A percentile compares a stretch with the other conserved stretches of the same genome.
phyloP scores from a whole-genome alignment of 1,140 invertebrate genomes.

The Listronotus oregonensis region DNA sequence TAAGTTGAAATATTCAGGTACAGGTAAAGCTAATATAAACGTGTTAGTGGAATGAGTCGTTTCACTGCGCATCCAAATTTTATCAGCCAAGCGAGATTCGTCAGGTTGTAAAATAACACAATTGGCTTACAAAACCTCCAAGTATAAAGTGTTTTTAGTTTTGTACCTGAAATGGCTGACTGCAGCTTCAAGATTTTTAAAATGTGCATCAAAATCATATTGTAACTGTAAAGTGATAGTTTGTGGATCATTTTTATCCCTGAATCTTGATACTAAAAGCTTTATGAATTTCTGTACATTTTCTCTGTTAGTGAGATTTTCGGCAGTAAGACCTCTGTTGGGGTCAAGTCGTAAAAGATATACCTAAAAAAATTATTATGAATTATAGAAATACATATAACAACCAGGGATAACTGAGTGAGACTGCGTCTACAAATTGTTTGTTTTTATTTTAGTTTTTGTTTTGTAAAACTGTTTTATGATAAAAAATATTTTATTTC shows the following conservation, averaged over 20 bases:
- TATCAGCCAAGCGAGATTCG: too few species aligned
- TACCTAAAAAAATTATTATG: constrained; percentile 50
- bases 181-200: constrained; percentile 3
- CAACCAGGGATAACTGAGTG: too few species aligned
- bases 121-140: not conserved
- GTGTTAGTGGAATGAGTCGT: too few species aligned
- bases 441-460: too few species aligned
- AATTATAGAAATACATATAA: too few species aligned
- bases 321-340: constrained; percentile 56
- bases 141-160: not conserved
- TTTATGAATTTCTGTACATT: constrained; percentile 59
- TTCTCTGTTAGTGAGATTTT: constrained; percentile 55
- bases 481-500: too few species aligned
- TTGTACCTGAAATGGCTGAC: constrained; percentile 6
- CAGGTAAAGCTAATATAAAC: too few species aligned
- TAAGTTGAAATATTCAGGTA: too few species aligned
- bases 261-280: constrained; percentile 55
- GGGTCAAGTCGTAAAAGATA: constrained; percentile 59
- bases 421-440: too few species aligned
- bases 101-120: not conserved
- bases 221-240: constrained; percentile 68
- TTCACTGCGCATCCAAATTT: too few species aligned
- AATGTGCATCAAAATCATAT: constrained; percentile 62
- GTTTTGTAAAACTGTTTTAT: too few species aligned
- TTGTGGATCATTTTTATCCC: constrained; percentile 50